These are phyloP conservation scores for Nothobranchius furzeri DNA, from an alignment of 2,113 vertebrate species.

Conservation along the genomic window DNA sequence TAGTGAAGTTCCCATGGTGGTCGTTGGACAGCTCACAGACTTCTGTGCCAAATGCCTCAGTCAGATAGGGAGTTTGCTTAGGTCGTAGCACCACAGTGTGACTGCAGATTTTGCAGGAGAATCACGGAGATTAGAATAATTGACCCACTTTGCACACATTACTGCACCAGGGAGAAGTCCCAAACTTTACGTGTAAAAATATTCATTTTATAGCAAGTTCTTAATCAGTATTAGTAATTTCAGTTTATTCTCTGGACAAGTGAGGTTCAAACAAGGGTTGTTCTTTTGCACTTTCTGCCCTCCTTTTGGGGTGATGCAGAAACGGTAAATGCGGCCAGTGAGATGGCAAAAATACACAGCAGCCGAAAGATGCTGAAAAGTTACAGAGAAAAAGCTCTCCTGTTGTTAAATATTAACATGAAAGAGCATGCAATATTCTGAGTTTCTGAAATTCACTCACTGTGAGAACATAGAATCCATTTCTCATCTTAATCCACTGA, in stretches of 20 bases:
- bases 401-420: conserved; percentile 77
- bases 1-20: conserved; percentile 70
- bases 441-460: conserved; percentile 40
- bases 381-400: conserved; percentile 66
- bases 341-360: conserved; percentile 37
- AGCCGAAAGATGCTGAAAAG: conserved; percentile 60
- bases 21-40: conserved; percentile 64
- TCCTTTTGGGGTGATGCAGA: conserved; percentile 35
- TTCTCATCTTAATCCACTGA: conserved; percentile 32
- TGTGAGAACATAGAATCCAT: conserved; percentile 42
- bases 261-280: neutral
- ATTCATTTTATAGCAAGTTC: too few species aligned
- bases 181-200: too few species aligned
- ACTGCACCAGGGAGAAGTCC: neutral
- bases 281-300: conserved; percentile 24
- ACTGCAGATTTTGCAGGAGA: conserved; percentile 19
- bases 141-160: neutral
- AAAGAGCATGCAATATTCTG: conserved; percentile 62
- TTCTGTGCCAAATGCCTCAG: conserved; percentile 51
- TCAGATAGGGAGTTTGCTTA: conserved; percentile 38
- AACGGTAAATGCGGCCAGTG: conserved; percentile 19
- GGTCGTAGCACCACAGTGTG: conserved; percentile 39
- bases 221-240: too few species aligned
- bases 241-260: neutral
- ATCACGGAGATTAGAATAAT: conserved; percentile 13